Conservation (phyloP, 1,140 invertebrate species). For the Tetramorium simillimum region DNA sequence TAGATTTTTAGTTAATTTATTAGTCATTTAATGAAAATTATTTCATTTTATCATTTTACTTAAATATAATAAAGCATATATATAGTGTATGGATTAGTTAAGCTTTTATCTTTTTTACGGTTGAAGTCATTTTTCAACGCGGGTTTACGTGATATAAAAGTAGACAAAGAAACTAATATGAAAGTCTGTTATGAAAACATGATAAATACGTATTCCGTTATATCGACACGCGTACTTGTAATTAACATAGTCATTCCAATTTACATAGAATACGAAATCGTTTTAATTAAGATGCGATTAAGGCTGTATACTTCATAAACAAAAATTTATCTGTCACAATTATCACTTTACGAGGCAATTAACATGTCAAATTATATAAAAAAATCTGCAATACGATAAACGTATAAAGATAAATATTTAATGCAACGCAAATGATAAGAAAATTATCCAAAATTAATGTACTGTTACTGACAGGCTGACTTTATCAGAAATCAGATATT, state of each 20-base stretch:
- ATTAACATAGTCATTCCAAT: conserved; percentile 11
- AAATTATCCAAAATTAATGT: neutral
- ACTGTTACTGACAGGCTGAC: neutral
- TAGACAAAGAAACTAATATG: neutral
- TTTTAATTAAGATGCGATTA: conserved; percentile 11
- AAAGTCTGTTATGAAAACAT: neutral
- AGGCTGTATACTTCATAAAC: neutral
- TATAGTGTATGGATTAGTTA: neutral
- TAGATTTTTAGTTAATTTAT: neutral
- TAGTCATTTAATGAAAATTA: neutral
- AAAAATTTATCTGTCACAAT: neutral
- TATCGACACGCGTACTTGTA: neutral
- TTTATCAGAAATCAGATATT: neutral
- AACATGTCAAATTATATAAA: neutral
- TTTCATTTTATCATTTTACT: neutral
- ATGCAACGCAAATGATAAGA: neutral
- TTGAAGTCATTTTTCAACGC: neutral
- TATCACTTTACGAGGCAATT: neutral
- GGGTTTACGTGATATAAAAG: neutral
- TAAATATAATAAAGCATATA: neutral
- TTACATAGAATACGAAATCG: neutral
- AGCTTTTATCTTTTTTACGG: neutral
- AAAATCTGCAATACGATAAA: neutral
- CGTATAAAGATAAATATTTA: neutral
- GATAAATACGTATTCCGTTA: conserved; percentile 12